A percentile compares a stretch with the other conserved stretches of the same genome.
phyloP scores from a whole-genome alignment of 2,888 invertebrate species.

The Lutraria lutraria region DNA sequence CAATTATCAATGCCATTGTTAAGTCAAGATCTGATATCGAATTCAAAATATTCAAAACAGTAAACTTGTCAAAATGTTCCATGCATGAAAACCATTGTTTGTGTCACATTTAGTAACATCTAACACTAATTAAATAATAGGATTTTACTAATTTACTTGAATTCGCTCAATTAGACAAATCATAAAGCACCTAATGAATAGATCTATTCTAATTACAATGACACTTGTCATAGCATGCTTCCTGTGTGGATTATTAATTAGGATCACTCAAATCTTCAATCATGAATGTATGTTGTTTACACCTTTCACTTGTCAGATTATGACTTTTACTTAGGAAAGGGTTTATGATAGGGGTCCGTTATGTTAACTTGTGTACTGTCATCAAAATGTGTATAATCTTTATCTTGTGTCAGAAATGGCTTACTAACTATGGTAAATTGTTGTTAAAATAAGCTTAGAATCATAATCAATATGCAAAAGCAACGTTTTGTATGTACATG shows the following conservation, averaged over 20 bases:
- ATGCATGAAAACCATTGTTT: not conserved
- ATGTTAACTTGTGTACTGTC: too few species aligned
- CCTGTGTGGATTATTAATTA: not conserved
- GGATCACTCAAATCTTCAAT: not conserved
- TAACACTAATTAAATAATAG: not conserved
- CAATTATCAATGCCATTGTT: not conserved
- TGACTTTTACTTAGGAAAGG: not conserved
- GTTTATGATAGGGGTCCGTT: too few species aligned
- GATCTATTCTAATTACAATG: not conserved
- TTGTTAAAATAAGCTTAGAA: too few species aligned
- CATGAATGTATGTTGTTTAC: too few species aligned
- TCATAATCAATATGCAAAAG: too few species aligned
- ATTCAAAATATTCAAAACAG: too few species aligned
- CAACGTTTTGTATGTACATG: too few species aligned
- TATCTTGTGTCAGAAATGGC: too few species aligned
- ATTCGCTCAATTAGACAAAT: not conserved
- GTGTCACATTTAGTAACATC: not conserved
- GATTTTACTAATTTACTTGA: conserved; percentile 10
- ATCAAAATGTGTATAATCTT: too few species aligned
- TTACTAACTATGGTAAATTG: too few species aligned
- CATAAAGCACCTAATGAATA: not conserved
- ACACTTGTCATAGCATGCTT: conserved; percentile 34
- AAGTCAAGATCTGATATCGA: too few species aligned
- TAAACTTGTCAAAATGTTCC: not conserved
- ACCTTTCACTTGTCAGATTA: not conserved